Evolutionary conservation across 2,113 vertebrate species (phyloP).

Genomic region (Proterorhinus semilunaris): DNA sequence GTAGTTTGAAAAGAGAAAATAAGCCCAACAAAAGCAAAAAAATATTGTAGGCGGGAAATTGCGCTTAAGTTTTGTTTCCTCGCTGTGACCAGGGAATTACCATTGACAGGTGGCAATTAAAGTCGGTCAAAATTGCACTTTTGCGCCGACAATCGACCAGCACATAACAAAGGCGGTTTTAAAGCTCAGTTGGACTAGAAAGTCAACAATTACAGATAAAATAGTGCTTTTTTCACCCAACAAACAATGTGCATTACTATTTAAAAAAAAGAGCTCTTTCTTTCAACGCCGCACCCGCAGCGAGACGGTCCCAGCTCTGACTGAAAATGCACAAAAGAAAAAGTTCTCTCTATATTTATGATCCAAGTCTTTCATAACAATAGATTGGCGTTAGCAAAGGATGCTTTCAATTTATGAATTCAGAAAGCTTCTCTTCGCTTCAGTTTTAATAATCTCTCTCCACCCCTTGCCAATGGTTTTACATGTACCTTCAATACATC

Average conservation of each 20-base stretch:
- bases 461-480: too few relatives aligned
- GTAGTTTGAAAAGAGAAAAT: not conserved
- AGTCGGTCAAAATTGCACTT: constrained; percentile 12
- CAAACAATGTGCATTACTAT: not conserved
- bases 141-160: constrained; percentile 1
- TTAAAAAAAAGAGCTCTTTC: not conserved
- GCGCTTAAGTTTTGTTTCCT: not conserved
- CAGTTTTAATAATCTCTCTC: too few relatives aligned
- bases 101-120: not conserved
- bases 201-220: constrained; percentile 9
- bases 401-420: too few relatives aligned
- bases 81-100: not conserved
- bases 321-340: constrained; percentile 5
- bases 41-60: not conserved
- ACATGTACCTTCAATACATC: too few relatives aligned
- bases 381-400: too few relatives aligned
- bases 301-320: constrained; percentile 10
- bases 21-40: not conserved
- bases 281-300: not conserved
- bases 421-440: too few relatives aligned
- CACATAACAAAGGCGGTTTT: not conserved
- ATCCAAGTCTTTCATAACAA: not conserved
- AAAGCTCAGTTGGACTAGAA: constrained; percentile 3
- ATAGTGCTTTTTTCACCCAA: not conserved
- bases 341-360: not conserved